phyloP scores from a whole-genome alignment of 2,888 invertebrate species.

The Alitta virens region DNA sequence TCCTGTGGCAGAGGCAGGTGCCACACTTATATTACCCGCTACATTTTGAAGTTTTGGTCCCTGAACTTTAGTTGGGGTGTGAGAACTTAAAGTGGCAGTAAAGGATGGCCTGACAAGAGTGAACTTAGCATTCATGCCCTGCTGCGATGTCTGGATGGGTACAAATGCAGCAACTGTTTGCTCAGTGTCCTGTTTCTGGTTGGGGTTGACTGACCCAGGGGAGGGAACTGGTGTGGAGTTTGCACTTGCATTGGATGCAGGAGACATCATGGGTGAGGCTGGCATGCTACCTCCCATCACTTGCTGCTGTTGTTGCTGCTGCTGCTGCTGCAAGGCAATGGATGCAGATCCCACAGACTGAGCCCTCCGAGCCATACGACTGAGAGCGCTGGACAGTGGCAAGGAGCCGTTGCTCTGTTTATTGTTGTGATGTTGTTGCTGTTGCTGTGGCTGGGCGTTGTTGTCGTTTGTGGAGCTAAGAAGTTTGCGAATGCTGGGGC shows the following conservation, averaged over 20 bases:
- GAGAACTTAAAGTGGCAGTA: neutral
- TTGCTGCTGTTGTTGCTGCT: no score
- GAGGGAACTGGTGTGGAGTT: constrained; percentile 8
- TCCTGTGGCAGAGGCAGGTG: neutral
- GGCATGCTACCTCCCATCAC: neutral
- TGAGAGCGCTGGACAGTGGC: neutral
- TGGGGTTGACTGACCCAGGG: constrained; percentile 6
- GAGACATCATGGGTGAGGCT: neutral
- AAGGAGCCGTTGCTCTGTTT: neutral
- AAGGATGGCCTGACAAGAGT: constrained; percentile 9
- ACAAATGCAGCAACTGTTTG: constrained; percentile 7
- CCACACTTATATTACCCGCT: neutral
- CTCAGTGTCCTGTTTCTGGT: neutral
- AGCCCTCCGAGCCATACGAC: neutral
- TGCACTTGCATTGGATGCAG: constrained; percentile 7
- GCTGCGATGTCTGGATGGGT: constrained; percentile 10
- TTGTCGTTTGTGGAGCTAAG: no score
- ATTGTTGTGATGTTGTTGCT: constrained; percentile 7
- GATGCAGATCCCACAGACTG: neutral
- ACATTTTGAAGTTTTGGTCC: neutral
- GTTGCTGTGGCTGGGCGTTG: neutral
- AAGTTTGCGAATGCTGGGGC: no score
- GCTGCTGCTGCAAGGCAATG: neutral
- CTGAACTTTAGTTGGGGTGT: neutral
- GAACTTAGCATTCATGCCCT: neutral